phyloP scores from a whole-genome alignment of 2,797 vertebrate species.

The Cetoscarus ocellatus region DNA sequence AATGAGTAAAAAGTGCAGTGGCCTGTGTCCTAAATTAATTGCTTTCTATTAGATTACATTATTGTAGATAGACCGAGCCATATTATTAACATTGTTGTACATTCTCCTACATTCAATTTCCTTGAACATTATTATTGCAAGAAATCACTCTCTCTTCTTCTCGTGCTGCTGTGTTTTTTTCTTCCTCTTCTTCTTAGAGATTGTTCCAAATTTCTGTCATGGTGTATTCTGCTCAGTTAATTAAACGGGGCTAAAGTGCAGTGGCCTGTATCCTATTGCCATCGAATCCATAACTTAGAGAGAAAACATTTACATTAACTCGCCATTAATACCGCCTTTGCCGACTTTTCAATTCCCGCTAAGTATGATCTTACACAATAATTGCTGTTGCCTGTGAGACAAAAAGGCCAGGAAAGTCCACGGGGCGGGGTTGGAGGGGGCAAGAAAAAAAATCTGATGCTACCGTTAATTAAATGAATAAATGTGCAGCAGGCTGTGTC shows the following conservation, averaged over 20 bases:
- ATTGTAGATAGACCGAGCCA: conserved; percentile 81
- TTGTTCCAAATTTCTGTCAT: conserved; percentile 83
- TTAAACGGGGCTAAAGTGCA: conserved; percentile 87
- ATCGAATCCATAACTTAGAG: conserved; percentile 86
- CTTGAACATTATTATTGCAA: conserved; percentile 84
- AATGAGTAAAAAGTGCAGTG: conserved; percentile 87
- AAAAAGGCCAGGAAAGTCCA: conserved; percentile 68
- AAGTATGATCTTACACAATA: conserved; percentile 81
- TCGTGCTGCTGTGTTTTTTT: conserved; percentile 42
- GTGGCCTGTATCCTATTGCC: conserved; percentile 86
- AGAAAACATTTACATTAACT: conserved; percentile 84
- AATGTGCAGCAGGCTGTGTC: conserved; percentile 84
- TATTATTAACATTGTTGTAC: conserved; percentile 89
- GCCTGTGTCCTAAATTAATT: conserved; percentile 92
- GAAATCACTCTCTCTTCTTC: conserved; percentile 73
- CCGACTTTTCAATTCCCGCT: conserved; percentile 80
- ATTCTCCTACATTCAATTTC: conserved; percentile 90
- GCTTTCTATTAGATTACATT: conserved; percentile 89
- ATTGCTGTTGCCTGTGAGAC: conserved; percentile 76
- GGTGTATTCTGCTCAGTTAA: conserved; percentile 85
- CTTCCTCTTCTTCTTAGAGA: conserved; percentile 66
- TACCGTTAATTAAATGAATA: conserved; percentile 94
- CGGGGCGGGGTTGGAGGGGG: conserved; percentile 46
- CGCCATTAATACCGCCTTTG: conserved; percentile 80
- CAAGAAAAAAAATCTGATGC: conserved; percentile 83